phyloP scores from a whole-genome alignment of 2,888 invertebrate species.

The Megastigmus dorsalis region DNA sequence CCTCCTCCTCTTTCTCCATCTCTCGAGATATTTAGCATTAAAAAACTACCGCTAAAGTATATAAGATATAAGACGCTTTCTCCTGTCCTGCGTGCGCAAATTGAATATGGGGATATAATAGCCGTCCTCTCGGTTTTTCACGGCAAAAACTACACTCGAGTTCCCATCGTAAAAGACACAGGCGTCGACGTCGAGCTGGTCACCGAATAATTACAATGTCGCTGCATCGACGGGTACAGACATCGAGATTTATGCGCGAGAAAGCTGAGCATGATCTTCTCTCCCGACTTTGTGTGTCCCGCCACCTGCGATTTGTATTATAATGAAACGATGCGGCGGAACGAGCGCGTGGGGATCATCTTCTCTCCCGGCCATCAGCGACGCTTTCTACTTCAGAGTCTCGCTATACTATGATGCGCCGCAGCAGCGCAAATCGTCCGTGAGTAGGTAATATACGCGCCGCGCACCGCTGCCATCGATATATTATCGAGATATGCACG shows the following conservation, averaged over 20 bases:
- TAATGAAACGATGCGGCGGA: too few relatives aligned
- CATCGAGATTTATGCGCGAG: conserved; percentile 25
- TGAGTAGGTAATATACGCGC: not conserved
- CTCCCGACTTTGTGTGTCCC: not conserved
- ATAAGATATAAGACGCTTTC: too few relatives aligned
- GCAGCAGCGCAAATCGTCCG: conserved; percentile 23
- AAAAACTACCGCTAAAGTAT: conserved; percentile 4
- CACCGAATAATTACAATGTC: not conserved
- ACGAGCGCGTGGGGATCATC: too few relatives aligned
- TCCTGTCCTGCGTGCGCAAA: too few relatives aligned
- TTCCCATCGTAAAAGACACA: conserved; percentile 3
- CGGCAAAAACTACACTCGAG: not conserved
- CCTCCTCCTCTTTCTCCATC: not conserved
- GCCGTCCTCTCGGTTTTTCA: too few relatives aligned
- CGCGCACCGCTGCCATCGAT: too few relatives aligned
- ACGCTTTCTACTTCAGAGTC: conserved; percentile 13
- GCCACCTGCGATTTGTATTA: conserved; percentile 24
- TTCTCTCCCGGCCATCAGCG: not conserved
- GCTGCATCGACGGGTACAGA: conserved; percentile 1
- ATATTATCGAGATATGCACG: too few relatives aligned
- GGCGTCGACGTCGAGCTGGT: too few relatives aligned
- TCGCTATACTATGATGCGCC: too few relatives aligned
- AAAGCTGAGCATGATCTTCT: conserved; percentile 15
- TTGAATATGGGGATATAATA: too few relatives aligned
- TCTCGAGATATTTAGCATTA: conserved; percentile 6